A percentile compares a stretch with the other conserved stretches of the same genome.
Evolutionary conservation across 2,113 vertebrate species (phyloP).

Genomic region (Ascaphus truei): DNA sequence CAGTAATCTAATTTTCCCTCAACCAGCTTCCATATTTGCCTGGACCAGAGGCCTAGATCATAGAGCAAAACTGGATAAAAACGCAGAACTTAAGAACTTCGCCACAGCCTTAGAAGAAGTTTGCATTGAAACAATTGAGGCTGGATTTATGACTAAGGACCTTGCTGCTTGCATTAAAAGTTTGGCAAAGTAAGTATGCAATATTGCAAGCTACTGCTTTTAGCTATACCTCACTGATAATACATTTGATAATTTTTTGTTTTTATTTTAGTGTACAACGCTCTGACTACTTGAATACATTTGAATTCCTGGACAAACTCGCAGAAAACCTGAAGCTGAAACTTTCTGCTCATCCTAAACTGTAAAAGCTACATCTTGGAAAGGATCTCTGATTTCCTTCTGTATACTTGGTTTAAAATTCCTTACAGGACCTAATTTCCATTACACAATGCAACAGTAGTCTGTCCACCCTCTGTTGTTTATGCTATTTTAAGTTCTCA

Average conservation of each 20-base stretch:
- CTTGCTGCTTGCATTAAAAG: slow-evolving; percentile 95
- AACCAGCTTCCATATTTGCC: slow-evolving; percentile 92
- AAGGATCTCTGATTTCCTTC: background rate
- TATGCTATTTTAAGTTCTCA: no score
- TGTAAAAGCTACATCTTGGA: slow-evolving; percentile 57
- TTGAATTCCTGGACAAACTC: slow-evolving; percentile 95
- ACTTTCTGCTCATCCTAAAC: slow-evolving; percentile 71
- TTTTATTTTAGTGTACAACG: slow-evolving; percentile 70
- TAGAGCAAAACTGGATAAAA: slow-evolving; percentile 87
- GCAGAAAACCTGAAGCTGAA: slow-evolving; percentile 88
- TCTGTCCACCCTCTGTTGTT: no score
- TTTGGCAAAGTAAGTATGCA: slow-evolving; percentile 77
- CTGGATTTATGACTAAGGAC: slow-evolving; percentile 97
- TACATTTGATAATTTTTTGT: background rate
- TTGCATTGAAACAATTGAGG: slow-evolving; percentile 92
- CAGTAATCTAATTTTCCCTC: no score
- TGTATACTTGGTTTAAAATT: slow-evolving; percentile 38
- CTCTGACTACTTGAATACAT: slow-evolving; percentile 92
- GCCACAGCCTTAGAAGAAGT: slow-evolving; percentile 84
- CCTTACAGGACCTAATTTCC: background rate
- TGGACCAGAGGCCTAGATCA: slow-evolving; percentile 92
- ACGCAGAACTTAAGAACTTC: slow-evolving; percentile 75
- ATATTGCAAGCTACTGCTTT: no score
- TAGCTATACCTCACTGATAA: background rate
- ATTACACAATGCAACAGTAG: background rate